A percentile compares a stretch with the other conserved stretches of the same genome.
phyloP scores from a whole-genome alignment of 2,113 vertebrate genomes.

The Laterallus jamaicensis region DNA sequence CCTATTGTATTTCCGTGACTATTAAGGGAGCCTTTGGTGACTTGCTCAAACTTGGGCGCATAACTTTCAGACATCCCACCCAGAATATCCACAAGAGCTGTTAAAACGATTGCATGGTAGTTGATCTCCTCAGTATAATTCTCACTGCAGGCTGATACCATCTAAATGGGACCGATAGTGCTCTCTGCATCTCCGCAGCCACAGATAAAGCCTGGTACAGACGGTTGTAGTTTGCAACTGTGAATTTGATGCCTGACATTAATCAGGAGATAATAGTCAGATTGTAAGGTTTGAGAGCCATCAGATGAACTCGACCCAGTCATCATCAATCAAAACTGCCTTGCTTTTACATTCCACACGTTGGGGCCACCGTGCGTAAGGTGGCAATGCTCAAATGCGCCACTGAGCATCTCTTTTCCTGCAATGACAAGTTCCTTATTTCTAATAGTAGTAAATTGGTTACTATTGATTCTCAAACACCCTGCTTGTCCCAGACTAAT shows the following conservation, averaged over 20 bases:
- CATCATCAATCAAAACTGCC: neutral
- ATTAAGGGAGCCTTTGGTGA: neutral
- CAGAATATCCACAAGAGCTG: neutral
- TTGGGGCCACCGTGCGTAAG: neutral
- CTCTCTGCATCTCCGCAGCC: neutral
- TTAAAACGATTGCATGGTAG: neutral
- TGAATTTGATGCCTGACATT: conserved; percentile 8
- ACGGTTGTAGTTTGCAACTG: neutral
- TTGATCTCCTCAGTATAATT: neutral
- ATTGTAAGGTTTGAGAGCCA: neutral
- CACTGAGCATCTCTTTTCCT: neutral
- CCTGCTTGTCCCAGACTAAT: neutral
- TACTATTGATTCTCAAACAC: neutral
- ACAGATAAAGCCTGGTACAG: neutral
- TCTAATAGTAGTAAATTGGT: neutral
- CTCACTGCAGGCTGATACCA: neutral
- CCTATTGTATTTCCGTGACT: neutral
- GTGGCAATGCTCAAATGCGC: neutral
- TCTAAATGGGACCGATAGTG: neutral
- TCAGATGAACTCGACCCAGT: neutral
- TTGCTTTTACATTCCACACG: neutral
- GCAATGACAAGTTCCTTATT: neutral
- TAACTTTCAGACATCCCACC: neutral
- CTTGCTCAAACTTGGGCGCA: neutral
- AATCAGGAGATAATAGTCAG: conserved; percentile 4